Base-by-base conservation (phyloP, 2,888 invertebrate species). In the Cantharis flavilabris region DNA sequence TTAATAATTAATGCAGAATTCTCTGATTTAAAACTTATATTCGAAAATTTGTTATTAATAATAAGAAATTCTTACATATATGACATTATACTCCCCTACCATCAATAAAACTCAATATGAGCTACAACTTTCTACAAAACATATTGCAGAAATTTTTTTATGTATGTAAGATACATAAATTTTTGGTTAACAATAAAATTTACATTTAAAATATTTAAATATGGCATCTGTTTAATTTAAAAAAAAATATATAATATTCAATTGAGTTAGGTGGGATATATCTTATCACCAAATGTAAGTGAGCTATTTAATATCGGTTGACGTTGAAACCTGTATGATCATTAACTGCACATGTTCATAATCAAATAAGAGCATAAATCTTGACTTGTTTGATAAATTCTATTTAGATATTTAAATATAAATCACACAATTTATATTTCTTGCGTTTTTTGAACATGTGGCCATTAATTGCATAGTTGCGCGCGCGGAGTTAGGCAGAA, bases 71-170 rank as follows among this genome's bases (percentile, higher is more conserved):
- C 7, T 49, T n/a, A 49, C 49, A 49, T 49, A n/a, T 49, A n/a
- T 7, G n/a, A 49, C 49, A 33, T 33, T 10, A 33, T n/a, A 13
- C 9, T 49, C 49, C n/a, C n/a, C n/a, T 0, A 49, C 49, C n/a
- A 75, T 62, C 49, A 72, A 70, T 73, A 73, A 75, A 76, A 72
- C 80, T 80, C 80, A 81, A 81, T 81, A 74, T 80, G 80, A 80
- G 81, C 72, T 78, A 81, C 69, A 76, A 20, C 67, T 71, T 70
- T 74, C 49, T 73, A 65, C 65, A 64, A 69, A 70, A 70, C 69
- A 72, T 76, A 71, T 11, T 73, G 71, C 73, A 76, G 63, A 67
- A 74, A 76, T 72, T 26, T 72, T 26, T 30, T 30, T 30, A 30
- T 30, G 28, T 30, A 28, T 9, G 33, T 69, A 72, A 79, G 72